Percentiles rank a stretch among this genome's conserved stretches.
Conservation (phyloP, 1,140 invertebrate species). For the Stenopsyche tienmushanensis region DNA sequence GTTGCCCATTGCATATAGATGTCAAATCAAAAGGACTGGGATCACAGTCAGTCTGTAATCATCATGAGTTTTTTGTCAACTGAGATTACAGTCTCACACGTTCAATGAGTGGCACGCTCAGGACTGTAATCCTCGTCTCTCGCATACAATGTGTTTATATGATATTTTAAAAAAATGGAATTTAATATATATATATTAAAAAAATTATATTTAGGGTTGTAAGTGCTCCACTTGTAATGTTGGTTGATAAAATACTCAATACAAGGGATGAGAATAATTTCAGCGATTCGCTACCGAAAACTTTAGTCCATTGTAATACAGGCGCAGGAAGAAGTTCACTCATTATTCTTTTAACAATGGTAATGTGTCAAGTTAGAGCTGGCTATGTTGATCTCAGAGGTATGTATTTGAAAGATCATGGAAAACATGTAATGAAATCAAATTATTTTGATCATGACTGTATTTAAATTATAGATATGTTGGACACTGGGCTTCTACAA, state of each 20-base stretch:
- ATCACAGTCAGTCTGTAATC: too few relatives aligned
- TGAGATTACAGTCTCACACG: too few relatives aligned
- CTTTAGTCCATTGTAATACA: conserved; percentile 34
- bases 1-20: too few relatives aligned
- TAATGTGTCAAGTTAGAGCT: conserved; percentile 50
- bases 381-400: conserved; percentile 47
- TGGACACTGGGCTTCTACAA: conserved; percentile 47
- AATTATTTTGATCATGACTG: too few relatives aligned
- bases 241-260: conserved; percentile 47
- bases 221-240: conserved; percentile 48
- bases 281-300: conserved; percentile 21
- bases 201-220: conserved; percentile 44
- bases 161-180: too few relatives aligned
- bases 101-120: too few relatives aligned
- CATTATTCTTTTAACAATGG: conserved; percentile 45
- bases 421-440: neutral
- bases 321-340: conserved; percentile 48
- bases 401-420: conserved; percentile 37
- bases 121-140: too few relatives aligned
- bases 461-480: conserved; percentile 45
- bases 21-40: too few relatives aligned
- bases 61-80: too few relatives aligned
- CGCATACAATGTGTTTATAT: too few relatives aligned
- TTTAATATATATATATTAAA: neutral
- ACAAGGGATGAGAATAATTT: conserved; percentile 39